Evolutionary conservation across 1,140 invertebrate species (phyloP), one percentile per base, ranked within the genome.

Genomic region (Microplitis demolitor): DNA sequence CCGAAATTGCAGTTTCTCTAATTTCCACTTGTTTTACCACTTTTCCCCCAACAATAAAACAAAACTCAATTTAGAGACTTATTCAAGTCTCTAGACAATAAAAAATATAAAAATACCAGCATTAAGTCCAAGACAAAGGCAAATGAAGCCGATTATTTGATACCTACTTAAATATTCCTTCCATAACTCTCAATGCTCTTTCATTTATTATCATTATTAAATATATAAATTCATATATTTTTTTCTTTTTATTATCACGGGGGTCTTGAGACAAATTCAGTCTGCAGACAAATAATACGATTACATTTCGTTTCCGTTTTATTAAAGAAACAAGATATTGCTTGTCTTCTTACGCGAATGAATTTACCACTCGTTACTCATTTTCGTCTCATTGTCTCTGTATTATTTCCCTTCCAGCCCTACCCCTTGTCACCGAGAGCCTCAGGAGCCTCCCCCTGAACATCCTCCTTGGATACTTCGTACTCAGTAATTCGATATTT

Each of bases 271-370:
- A 62, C 3, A 54, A 56, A 66, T 79, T 74, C 80, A 80, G 77
- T 82, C 74, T 77, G 76, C 79, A 80, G 87, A 85, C 83, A 85
- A 87, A 88, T 88, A 88, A 88, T 88, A 86, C 85, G 86, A 88
- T 88, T 88, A 88, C 82, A 79, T 83, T 87, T 79, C 82, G 83
- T 86, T 88, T 88, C 86, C 86, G 86, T 88, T 88, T 45, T 87
- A 87, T 87, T 87, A 88, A 86, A 83, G 86, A 87, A 88, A 88
- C 82, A 87, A 85, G 85, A 88, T 87, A 87, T 84, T 76, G 84
- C 74, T 53, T 53, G 66, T 45, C 66, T 60, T 60, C 60, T 31
- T 71, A 16, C 16, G 24, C 56, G 14, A 58, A 66, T 53, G 61
- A 71, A 71, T 45, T 56, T 24, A 24, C 24, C 24, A 72, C 62